Base-by-base conservation (phyloP, 2,113 vertebrate genomes). In the Ranitomeya imitator region DNA sequence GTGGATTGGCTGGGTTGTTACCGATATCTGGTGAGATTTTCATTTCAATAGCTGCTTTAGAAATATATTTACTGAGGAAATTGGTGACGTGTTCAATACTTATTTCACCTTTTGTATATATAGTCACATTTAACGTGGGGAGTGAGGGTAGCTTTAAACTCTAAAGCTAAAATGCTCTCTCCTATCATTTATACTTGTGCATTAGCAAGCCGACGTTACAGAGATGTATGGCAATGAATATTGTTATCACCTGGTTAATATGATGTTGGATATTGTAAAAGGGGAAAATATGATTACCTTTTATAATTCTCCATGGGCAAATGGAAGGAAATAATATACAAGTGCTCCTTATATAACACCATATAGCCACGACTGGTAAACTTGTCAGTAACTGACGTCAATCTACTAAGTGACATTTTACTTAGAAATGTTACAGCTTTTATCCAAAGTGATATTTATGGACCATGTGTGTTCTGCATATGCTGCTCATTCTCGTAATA, bases 381-480 rank as follows among this genome's bases (percentile, higher is more conserved):
- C 15, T 60, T 60, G 55, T 81, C 79, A 31, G 52, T 80, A 26
- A 80, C 12, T 81, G 79, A 81, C 57, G 26, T 54, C 77, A 81
- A 14, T 31, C 15, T 12, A 37, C 57, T 37, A 61, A 60, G 23
- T 60, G 37, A 5, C 4, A 59, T 59, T 60, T 74, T 18, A 45
- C n/a, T 73, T 37, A 37, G 23, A 67, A 15, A 37, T 73, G 15
- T 73, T 57, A 26, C 23, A 59, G 78, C 77, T 80, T 57, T 80
- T 26, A 59, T 80, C 21, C 21, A 9, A 26, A 59, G 54, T 60
- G 78, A 60, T 81, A 18, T 81, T 81, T 81, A 60, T 81, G 65
- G 63, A 18, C 51, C 82, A 84, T 71, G 63, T 84, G 52, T 84
- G 82, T 84, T 12, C 81, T 31, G 80, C 60, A 51, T 45, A 83